Conservation (phyloP, 2,888 invertebrate species). For the Eristalis pertinax region DNA sequence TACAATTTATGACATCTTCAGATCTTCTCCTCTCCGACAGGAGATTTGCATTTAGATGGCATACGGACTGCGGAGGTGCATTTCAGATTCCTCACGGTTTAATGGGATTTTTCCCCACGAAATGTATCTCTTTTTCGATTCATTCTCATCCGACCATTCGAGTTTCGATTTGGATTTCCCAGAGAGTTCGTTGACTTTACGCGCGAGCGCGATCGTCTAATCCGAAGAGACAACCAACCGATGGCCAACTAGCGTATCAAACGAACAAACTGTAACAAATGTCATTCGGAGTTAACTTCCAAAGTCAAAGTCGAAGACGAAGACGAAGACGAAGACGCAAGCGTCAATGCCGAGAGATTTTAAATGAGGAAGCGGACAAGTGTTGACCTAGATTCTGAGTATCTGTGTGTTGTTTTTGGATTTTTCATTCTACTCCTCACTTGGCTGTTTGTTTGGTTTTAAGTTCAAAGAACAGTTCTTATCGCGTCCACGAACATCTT, state of each 20-base stretch:
- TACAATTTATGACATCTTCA: constrained; percentile 55
- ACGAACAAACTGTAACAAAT: constrained; percentile 46
- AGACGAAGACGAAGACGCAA: no score
- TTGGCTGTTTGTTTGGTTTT: neutral
- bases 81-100: constrained; percentile 27
- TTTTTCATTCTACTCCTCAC: neutral
- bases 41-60: constrained; percentile 62
- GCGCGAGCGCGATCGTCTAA: neutral
- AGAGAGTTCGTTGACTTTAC: neutral
- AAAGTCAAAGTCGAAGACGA: neutral
- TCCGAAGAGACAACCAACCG: neutral
- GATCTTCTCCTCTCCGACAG: constrained; percentile 7
- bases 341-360: constrained; percentile 22
- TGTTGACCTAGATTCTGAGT: constrained; percentile 45
- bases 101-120: constrained; percentile 11
- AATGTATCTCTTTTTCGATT: neutral
- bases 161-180: neutral
- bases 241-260: constrained; percentile 19
- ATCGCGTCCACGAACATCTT: constrained; percentile 45
- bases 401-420: neutral
- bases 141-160: neutral
- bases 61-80: constrained; percentile 3
- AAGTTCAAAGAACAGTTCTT: constrained; percentile 60
- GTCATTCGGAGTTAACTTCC: constrained; percentile 16
- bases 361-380: constrained; percentile 41